Percentiles rank a stretch among this genome's conserved stretches.
phyloP scores from a whole-genome alignment of 2,888 invertebrate species.

The Epirrita christyi region DNA sequence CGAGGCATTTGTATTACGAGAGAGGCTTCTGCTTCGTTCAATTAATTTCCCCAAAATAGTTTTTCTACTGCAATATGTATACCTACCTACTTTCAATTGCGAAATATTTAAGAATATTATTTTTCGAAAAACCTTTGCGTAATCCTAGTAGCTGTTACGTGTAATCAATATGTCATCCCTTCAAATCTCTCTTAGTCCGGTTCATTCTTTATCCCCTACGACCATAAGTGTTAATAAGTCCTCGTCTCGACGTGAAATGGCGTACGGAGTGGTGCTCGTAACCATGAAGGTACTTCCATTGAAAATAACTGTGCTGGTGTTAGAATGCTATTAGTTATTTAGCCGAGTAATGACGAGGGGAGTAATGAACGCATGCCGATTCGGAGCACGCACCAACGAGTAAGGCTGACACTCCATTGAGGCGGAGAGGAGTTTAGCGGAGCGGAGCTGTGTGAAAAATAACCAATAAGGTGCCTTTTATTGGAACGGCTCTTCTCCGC shows the following conservation, averaged over 20 bases:
- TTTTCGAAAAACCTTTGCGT: not conserved
- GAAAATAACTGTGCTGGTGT: constrained; percentile 58
- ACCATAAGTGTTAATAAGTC: constrained; percentile 47
- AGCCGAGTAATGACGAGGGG: constrained; percentile 76
- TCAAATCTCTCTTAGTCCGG: constrained; percentile 23
- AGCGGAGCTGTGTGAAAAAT: too few relatives aligned
- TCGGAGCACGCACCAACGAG: constrained; percentile 64
- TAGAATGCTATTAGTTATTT: constrained; percentile 73
- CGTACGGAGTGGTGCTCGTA: constrained; percentile 30
- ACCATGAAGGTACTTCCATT: constrained; percentile 30
- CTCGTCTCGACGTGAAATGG: constrained; percentile 37
- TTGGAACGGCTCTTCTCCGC: too few relatives aligned
- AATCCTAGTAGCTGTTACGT: constrained; percentile 16
- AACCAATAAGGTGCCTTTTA: too few relatives aligned
- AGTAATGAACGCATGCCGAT: constrained; percentile 77
- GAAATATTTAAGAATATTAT: not conserved
- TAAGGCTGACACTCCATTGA: too few relatives aligned
- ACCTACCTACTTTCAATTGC: not conserved
- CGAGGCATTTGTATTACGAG: constrained; percentile 16
- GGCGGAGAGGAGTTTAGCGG: too few relatives aligned
- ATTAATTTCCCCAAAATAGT: constrained; percentile 11
- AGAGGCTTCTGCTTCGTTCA: constrained; percentile 7
- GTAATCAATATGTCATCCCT: constrained; percentile 28
- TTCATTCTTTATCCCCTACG: constrained; percentile 32
- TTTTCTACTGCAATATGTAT: not conserved